Percentiles rank a stretch among this genome's conserved stretches.
Evolutionary conservation across 92 coral and sea anemone genomes (phyloP).

Genomic region (Parazoanthus darwini): DNA sequence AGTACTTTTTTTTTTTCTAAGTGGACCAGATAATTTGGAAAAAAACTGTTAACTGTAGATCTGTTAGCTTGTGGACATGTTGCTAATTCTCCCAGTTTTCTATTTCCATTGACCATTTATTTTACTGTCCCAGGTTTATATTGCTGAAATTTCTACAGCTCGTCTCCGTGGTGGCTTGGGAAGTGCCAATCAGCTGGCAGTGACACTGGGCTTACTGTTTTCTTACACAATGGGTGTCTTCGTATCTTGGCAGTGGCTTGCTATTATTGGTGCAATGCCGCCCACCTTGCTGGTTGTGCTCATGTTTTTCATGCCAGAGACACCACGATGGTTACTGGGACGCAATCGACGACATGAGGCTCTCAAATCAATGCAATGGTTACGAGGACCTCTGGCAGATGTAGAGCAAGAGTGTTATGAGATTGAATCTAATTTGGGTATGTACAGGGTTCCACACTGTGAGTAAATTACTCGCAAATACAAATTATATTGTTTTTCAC

Average conservation of each 20-base stretch:
- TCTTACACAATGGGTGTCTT: constrained; percentile 63
- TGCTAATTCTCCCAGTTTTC: neutral
- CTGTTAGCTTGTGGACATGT: no score
- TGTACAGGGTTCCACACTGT: neutral
- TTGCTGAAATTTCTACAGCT: constrained; percentile 86
- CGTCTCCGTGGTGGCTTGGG: constrained; percentile 80
- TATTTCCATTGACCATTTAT: neutral
- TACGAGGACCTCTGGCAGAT: constrained; percentile 69
- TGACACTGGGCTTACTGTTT: constrained; percentile 66
- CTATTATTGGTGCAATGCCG: constrained; percentile 73
- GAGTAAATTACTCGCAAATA: no score
- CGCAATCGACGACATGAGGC: constrained; percentile 77
- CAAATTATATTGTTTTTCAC: no score
- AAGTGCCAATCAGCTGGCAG: constrained; percentile 84
- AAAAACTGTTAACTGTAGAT: no score
- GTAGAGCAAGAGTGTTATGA: constrained; percentile 73
- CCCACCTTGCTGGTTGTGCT: constrained; percentile 66
- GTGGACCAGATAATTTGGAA: no score
- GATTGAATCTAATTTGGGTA: constrained; percentile 79
- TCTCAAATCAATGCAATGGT: constrained; percentile 62
- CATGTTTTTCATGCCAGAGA: constrained; percentile 90
- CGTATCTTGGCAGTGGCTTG: constrained; percentile 83
- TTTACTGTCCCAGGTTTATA: constrained; percentile 71
- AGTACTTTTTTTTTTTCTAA: no score
- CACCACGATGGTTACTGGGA: constrained; percentile 86